Conservation (phyloP, 1,140 invertebrate species). For the Bombus soroeensis region DNA sequence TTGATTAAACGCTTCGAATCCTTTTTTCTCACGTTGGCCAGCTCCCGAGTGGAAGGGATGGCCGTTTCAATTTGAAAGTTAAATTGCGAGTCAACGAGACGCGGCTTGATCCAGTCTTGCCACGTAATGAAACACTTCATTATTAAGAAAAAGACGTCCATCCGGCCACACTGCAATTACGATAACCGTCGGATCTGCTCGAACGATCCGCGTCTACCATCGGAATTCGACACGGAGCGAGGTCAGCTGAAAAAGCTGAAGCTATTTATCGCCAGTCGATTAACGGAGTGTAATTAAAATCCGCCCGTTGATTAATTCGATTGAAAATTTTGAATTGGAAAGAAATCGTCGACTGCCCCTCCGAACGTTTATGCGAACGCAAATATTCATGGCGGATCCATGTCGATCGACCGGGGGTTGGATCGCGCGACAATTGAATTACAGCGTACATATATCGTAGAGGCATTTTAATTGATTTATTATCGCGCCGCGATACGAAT, state of each 20-base stretch:
- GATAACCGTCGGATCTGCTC: background rate
- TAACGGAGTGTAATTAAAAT: constrained; percentile 24
- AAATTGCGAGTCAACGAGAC: constrained; percentile 50
- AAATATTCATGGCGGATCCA: constrained; percentile 48
- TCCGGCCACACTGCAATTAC: background rate
- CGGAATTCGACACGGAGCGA: no score
- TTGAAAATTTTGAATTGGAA: constrained; percentile 19
- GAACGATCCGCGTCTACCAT: background rate
- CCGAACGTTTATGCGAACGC: constrained; percentile 22
- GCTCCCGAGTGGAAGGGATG: background rate
- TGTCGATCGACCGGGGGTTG: constrained; percentile 22
- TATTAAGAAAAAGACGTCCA: constrained; percentile 34
- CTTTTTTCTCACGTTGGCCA: background rate
- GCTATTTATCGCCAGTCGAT: constrained; percentile 20
- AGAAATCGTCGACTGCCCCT: background rate
- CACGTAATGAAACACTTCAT: constrained; percentile 38
- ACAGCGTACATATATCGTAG: constrained; percentile 9
- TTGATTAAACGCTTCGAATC: constrained; percentile 38
- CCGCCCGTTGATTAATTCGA: constrained; percentile 13
- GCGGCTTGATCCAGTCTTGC: constrained; percentile 37
- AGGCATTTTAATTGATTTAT: constrained; percentile 59
- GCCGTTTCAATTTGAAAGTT: constrained; percentile 51
- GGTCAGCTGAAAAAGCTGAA: background rate
- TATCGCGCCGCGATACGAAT: constrained; percentile 38
- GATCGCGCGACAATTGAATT: constrained; percentile 41